phyloP scores from a whole-genome alignment of 1,140 invertebrate genomes.

The Cydia strobilella region DNA sequence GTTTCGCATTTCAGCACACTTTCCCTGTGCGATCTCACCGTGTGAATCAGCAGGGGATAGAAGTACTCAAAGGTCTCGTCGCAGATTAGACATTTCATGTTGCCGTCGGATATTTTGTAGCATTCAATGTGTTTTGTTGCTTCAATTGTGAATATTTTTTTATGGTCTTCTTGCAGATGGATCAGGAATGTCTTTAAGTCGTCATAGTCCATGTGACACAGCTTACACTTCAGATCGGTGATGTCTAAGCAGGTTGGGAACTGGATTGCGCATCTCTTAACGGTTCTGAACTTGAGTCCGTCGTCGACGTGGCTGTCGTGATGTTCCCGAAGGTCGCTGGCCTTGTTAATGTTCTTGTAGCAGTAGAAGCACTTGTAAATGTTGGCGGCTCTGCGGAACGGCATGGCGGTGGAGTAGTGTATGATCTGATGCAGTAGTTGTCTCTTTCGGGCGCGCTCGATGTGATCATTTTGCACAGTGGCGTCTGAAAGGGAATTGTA shows the following conservation, averaged over 20 bases:
- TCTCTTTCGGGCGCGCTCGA: background rate
- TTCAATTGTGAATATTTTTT: background rate
- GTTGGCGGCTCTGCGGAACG: constrained; percentile 53
- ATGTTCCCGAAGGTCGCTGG: constrained; percentile 44
- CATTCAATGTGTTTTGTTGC: background rate
- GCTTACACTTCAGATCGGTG: background rate
- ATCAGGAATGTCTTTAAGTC: background rate
- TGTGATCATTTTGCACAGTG: background rate
- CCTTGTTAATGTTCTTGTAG: constrained; percentile 50
- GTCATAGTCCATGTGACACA: background rate
- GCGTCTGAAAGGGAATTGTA: background rate
- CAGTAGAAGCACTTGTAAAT: constrained; percentile 58
- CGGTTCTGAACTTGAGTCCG: background rate
- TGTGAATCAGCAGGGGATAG: constrained; percentile 7
- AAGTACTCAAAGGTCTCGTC: constrained; percentile 23
- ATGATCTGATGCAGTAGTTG: constrained; percentile 40
- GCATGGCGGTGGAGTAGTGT: constrained; percentile 50
- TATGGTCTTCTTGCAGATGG: background rate
- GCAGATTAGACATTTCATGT: constrained; percentile 29
- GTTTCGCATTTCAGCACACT: constrained; percentile 27
- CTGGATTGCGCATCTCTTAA: background rate
- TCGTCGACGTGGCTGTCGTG: background rate
- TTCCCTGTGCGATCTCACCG: background rate
- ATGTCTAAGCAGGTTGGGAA: background rate
- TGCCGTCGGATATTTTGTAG: constrained; percentile 31